Evolutionary conservation across 2,113 vertebrate genomes (phyloP), one percentile per base, ranked within the genome.

Genomic region (Pituophis catenifer): DNA sequence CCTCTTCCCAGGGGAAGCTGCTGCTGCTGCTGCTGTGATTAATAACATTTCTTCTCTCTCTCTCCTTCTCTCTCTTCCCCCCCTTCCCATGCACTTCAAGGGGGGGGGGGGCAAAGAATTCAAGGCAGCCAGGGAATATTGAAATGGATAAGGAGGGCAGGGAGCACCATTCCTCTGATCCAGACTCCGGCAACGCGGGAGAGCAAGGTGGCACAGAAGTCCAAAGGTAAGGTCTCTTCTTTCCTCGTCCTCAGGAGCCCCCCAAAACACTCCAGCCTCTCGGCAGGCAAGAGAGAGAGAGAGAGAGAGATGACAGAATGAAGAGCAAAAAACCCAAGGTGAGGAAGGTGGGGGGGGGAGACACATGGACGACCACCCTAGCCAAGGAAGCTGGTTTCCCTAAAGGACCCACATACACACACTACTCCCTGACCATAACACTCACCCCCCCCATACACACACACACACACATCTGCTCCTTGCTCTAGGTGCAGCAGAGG

Each of bases 11-110:
- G 94, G 97, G 96, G 96, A 97, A 97, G 26, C 88, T 89, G 88
- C 52, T 89, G 88, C 54, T 89, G 26, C 96, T 92, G 95, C 96
- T 97, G 96, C 96, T 97, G 97, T 96, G 97, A 97, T 97, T 97
- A 97, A 97, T 97, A 97, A 98, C 98, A 98, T 97, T 23, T 38
- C 29, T 70, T 70, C 65, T 70, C 29, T 70, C 29, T 24, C 58
- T 59, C 3, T 26, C 24, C 11, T 11, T 62, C 29, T 70, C 29
- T 70, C 65, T 26, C 59, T 2, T 24, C 2, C 3, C 12, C 11
- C 26, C 26, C 38, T 44, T 44, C 62, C 12, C 8, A 96, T 97
- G 97, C 95, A 96, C 98, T 97, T 96, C 94, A 95, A 94, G 93
- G 75, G 93, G 86, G 93, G 95, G 95, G 95, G 96, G 95, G 95